Conservation (phyloP, 2,888 invertebrate genomes). For the Pecten maximus region DNA sequence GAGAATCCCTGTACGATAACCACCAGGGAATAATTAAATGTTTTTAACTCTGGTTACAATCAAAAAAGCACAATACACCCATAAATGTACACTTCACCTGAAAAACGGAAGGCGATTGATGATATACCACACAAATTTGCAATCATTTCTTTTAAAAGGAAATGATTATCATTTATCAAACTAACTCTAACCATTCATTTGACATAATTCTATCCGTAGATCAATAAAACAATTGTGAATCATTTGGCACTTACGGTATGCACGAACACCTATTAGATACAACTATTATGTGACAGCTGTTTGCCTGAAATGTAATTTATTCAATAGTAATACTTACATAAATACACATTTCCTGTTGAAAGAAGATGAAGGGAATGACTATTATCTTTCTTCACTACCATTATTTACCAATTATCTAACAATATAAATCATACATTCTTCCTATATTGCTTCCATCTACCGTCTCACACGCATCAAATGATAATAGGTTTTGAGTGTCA, state of each 20-base stretch:
- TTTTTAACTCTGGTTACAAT: background rate
- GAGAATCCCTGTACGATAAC: background rate
- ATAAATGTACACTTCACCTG: background rate
- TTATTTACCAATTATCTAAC: background rate
- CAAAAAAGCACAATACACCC: background rate
- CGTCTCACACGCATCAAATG: background rate
- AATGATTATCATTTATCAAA: background rate
- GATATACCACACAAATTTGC: background rate
- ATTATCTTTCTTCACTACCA: background rate
- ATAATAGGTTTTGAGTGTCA: background rate
- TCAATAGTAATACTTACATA: background rate
- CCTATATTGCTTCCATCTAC: background rate
- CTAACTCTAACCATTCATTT: background rate
- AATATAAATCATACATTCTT: background rate
- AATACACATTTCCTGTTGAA: background rate
- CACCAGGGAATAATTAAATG: background rate
- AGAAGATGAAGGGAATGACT: background rate
- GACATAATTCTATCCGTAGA: background rate
- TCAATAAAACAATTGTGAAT: conserved; percentile 2
- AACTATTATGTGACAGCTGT: background rate
- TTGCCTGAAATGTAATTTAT: conserved; percentile 11
- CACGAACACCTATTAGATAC: background rate
- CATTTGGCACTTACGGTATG: conserved; percentile 33
- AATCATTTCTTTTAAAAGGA: background rate
- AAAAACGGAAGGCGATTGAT: conserved; percentile 28